Percentiles rank a stretch among this genome's conserved stretches.
These are phyloP conservation scores for Ceratina calcarata DNA, from an alignment of 1,140 invertebrate species.

Conservation along the genomic window DNA sequence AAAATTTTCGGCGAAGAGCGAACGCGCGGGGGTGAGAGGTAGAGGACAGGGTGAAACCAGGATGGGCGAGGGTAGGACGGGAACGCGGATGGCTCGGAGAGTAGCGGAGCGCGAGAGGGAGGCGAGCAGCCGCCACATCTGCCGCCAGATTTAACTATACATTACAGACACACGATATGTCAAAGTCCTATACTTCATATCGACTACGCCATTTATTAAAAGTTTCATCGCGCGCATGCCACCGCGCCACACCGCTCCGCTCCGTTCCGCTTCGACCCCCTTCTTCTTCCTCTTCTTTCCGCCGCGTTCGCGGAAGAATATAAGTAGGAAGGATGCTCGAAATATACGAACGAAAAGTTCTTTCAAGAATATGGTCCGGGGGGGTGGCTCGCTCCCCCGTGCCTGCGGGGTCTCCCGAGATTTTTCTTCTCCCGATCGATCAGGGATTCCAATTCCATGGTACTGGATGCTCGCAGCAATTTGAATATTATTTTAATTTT, in stretches of 20 bases:
- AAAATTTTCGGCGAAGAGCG: constrained; percentile 47
- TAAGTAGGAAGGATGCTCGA: constrained; percentile 65
- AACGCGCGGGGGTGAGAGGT: neutral
- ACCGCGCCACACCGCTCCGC: constrained; percentile 54
- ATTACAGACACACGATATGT: constrained; percentile 82
- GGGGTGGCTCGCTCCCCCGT: constrained; percentile 15
- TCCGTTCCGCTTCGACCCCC: no score
- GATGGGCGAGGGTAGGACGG: constrained; percentile 27
- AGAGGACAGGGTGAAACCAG: constrained; percentile 43
- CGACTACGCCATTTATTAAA: constrained; percentile 82
- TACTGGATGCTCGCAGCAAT: no score
- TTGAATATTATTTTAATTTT: neutral
- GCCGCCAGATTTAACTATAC: constrained; percentile 81
- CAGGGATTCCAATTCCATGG: constrained; percentile 5
- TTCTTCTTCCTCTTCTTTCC: constrained; percentile 50
- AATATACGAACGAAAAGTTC: constrained; percentile 69
- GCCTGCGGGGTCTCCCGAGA: constrained; percentile 20
- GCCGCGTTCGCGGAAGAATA: constrained; percentile 47
- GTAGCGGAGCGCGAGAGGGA: constrained; percentile 50
- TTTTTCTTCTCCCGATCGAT: constrained; percentile 37
- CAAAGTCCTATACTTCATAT: constrained; percentile 82
- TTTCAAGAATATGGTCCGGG: constrained; percentile 41
- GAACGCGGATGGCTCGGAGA: constrained; percentile 44
- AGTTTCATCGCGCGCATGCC: constrained; percentile 78
- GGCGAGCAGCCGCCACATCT: constrained; percentile 77